These are phyloP conservation scores for Scomber japonicus DNA, from an alignment of 2,113 vertebrate genomes.

Conservation along the genomic window DNA sequence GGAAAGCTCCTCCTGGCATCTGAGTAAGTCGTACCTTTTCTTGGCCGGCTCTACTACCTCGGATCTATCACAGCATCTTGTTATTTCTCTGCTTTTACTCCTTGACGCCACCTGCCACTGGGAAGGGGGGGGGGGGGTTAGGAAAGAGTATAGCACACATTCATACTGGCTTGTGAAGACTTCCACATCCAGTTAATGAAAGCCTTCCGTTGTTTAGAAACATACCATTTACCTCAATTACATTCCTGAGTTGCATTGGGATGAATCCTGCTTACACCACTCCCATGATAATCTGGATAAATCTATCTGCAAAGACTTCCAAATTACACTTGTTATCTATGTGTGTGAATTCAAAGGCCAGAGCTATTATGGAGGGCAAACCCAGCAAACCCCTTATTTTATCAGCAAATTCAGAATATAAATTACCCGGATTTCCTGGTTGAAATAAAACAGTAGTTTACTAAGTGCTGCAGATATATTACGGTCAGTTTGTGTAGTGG, in stretches of 20 bases:
- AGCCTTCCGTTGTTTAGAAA: constrained; percentile 80
- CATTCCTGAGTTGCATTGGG: constrained; percentile 65
- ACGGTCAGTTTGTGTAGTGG: background rate
- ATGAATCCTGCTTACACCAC: constrained; percentile 54
- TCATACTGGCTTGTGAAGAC: constrained; percentile 54
- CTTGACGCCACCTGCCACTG: constrained; percentile 45
- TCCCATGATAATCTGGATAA: constrained; percentile 57
- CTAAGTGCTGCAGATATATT: background rate
- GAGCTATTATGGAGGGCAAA: constrained; percentile 17
- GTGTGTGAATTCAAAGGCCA: background rate
- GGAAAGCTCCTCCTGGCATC: constrained; percentile 7
- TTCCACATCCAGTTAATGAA: constrained; percentile 77
- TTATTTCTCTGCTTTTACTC: constrained; percentile 49
- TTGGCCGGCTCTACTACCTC: constrained; percentile 33
- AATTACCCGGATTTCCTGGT: background rate
- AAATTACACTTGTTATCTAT: constrained; percentile 43
- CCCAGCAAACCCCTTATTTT: background rate
- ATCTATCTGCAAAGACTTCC: constrained; percentile 25
- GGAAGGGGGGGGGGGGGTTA: constrained; percentile 16
- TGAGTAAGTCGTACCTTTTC: constrained; percentile 55
- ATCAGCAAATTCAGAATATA: no score
- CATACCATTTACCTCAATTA: constrained; percentile 65
- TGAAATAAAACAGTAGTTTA: background rate
- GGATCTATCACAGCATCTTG: constrained; percentile 50
- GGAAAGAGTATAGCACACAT: constrained; percentile 57